Evolutionary conservation across 92 coral and sea anemone genomes (phyloP), one percentile per base, ranked within the genome.

Genomic region (Actinostola sp.): DNA sequence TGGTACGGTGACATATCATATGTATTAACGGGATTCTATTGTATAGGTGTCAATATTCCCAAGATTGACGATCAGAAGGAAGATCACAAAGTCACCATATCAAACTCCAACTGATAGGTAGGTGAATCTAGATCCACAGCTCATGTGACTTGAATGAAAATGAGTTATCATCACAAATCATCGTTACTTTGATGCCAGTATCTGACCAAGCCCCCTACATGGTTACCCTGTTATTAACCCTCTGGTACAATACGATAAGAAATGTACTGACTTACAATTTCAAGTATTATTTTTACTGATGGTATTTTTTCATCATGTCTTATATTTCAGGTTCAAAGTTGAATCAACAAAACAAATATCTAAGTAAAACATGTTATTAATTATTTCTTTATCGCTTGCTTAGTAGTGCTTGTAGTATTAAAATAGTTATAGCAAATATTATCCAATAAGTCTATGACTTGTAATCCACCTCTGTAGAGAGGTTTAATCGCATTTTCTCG

Each of bases 371-470:
- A 36, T 36, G 11, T 36, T 4, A 36, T 36, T 11, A 36, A 36
- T n/a, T n/a, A n/a, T n/a, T n/a, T 36, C 42, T 11, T 36, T 4
- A 36, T 36, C 42, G 42, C 42, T 36, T 36, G 42, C 42, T 4
- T 36, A 36, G 42, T 10, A 53, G 27, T 20, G 25, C 59, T 53
- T 53, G 59, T 53, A 53, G 59, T n/a, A 20, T 25, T n/a, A n/a
- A 19, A 16, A 6, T 53, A 53, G 59, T 25, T 16, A 64, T 41
- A 12, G 24, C 6, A 3, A 12, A 41, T 24, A 30, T 44, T 38
- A 65, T 25, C 30, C 4, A 67, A 45, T 28, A 49, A 67, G 60
- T 67, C 59, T 17, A 67, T 29, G 72, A 67, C 72, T 67, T 67
- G 59, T 0, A 15, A 30, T 21, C 10, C 14, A n/a, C 56, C 42